Evolutionary conservation across 2,797 vertebrate genomes (phyloP), one percentile per base, ranked within the genome.

Genomic region (Galago senegalensis): DNA sequence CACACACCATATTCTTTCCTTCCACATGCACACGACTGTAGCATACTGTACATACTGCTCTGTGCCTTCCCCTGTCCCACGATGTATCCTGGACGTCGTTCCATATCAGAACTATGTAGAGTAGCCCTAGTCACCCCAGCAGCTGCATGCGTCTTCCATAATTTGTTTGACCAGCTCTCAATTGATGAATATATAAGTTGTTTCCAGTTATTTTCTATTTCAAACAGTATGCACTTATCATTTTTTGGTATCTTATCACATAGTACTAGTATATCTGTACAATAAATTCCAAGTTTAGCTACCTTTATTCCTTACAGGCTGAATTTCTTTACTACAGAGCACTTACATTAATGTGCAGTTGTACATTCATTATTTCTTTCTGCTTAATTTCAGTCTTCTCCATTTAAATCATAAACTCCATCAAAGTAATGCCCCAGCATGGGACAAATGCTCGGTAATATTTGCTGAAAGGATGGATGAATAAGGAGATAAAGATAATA

Each of bases 401-500:
- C n/a, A 61, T 89, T 60, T 86, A 89, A 92, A n/a, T 93, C 87
- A 89, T 37, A 89, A 95, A 23, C 58, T 83, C 43, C 37, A 77
- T 77, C 81, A 87, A 91, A 92, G 27, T 82, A 94, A 63, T 96
- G 23, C 60, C 63, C 82, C 31, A 56, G 21, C 11, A 77, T 88
- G 67, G 90, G 92, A 87, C 3, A 61, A 46, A 27, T 82, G 17
- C 56, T 92, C 31, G 31, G 4, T 93, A 83, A 60, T 91, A 95
- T 81, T 85, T 97, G 53, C 85, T 77, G 49, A 93, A 40, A 81
- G 14, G 61, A 16, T 91, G 83, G 90, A 88, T 85, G 63, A 95
- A 63, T 95, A 86, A 96, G 34, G 46, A 89, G 72, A 18, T 92
- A 90, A 90, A 53, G 75, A 65, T 93, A 89, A 92, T 84, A 80